Evolutionary conservation across 2,113 vertebrate genomes (phyloP).

Genomic region (Verasper variegatus): DNA sequence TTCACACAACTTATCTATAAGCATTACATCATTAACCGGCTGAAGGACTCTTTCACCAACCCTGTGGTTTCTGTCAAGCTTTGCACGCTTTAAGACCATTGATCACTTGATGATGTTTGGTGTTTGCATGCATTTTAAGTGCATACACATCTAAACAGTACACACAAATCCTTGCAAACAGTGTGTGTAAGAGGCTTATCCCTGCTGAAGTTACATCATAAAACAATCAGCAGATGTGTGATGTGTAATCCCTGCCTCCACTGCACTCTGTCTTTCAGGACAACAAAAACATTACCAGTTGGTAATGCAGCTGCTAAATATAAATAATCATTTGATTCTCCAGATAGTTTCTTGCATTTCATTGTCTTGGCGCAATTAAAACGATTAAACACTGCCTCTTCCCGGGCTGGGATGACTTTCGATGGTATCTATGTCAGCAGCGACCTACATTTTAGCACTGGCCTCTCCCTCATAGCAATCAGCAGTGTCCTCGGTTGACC

Average conservation of each 20-base stretch:
- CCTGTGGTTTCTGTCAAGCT: not conserved
- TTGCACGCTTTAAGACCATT: not conserved
- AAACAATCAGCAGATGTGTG: conserved; percentile 37
- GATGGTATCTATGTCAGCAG: conserved; percentile 37
- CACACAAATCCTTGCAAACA: not conserved
- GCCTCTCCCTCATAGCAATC: not conserved
- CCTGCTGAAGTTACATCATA: conserved; percentile 49
- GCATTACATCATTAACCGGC: too few relatives aligned
- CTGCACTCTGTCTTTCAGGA: not conserved
- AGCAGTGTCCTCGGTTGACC: conserved; percentile 20
- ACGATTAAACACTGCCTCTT: conserved; percentile 2
- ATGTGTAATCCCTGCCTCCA: conserved; percentile 17
- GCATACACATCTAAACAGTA: not conserved
- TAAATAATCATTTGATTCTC: not conserved
- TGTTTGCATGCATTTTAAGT: not conserved
- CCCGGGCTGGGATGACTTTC: not conserved
- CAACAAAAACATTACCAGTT: not conserved
- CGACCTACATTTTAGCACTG: conserved; percentile 12
- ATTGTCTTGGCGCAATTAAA: not conserved
- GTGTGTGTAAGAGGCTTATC: conserved; percentile 59
- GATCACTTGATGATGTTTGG: not conserved
- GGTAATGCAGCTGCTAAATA: too few relatives aligned
- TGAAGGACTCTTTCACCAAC: too few relatives aligned
- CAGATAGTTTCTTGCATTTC: not conserved
- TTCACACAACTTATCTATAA: too few relatives aligned